phyloP scores from a whole-genome alignment of 2,888 invertebrate genomes.

The Caenorhabditis sinica region DNA sequence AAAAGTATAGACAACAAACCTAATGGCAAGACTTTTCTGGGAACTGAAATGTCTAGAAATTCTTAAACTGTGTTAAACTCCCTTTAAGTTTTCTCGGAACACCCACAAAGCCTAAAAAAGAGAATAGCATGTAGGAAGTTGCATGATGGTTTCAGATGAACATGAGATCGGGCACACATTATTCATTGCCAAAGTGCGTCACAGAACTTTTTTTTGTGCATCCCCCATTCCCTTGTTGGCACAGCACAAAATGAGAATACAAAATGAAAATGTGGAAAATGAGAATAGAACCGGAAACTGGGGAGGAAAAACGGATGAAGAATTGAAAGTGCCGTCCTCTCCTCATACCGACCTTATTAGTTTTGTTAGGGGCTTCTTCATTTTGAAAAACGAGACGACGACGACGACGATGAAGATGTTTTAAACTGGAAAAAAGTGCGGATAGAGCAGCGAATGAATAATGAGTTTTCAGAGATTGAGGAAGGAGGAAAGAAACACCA shows the following conservation, averaged over 20 bases:
- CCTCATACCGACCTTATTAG: conserved; percentile 11
- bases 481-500: conserved; percentile 3
- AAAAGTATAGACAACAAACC: too few relatives aligned
- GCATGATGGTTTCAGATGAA: conserved; percentile 54
- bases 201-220: conserved; percentile 17
- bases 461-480: conserved; percentile 34
- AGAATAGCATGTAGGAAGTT: conserved; percentile 17
- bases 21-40: too few relatives aligned
- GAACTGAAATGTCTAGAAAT: too few relatives aligned
- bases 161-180: conserved; percentile 51
- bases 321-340: neutral
- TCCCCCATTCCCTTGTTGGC: neutral
- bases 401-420: neutral
- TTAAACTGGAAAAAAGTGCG: conserved; percentile 8
- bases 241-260: neutral
- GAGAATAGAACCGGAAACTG: neutral
- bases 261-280: conserved; percentile 1
- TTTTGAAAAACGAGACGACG: neutral
- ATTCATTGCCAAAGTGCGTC: conserved; percentile 58
- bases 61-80: too few relatives aligned
- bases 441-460: conserved; percentile 11
- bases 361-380: conserved; percentile 31
- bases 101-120: neutral
- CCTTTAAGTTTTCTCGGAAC: neutral
- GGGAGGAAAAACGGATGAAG: neutral